A percentile compares a stretch with the other conserved stretches of the same genome.
phyloP scores from a whole-genome alignment of 2,888 invertebrate genomes.

The Odontomyia ornata region DNA sequence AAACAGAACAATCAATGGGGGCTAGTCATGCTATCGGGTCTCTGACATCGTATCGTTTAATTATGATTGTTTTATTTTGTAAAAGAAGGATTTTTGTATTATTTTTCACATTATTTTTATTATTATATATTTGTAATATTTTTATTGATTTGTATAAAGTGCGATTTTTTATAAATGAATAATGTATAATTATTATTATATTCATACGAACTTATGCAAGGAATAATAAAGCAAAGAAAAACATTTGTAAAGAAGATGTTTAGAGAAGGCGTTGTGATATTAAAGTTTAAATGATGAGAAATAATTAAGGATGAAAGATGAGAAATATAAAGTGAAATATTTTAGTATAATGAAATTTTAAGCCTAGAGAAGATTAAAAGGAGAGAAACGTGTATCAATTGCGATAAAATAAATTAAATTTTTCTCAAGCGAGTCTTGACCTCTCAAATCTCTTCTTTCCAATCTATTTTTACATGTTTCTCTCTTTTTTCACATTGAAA shows the following conservation, averaged over 20 bases:
- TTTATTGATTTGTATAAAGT: conserved; percentile 53
- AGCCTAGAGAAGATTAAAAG: background rate
- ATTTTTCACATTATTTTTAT: conserved; percentile 43
- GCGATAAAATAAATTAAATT: conserved; percentile 49
- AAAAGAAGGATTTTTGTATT: conserved; percentile 22
- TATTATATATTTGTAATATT: conserved; percentile 52
- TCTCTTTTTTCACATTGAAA: conserved; percentile 3
- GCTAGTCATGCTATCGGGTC: conserved; percentile 26
- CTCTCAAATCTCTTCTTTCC: background rate
- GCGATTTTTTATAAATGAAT: conserved; percentile 56
- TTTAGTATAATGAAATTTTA: conserved; percentile 50
- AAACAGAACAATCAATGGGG: background rate
- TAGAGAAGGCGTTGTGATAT: conserved; percentile 63
- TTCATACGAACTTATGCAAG: background rate
- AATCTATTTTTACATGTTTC: background rate
- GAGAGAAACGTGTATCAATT: conserved; percentile 41
- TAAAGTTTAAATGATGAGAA: conserved; percentile 54
- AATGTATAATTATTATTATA: conserved; percentile 43
- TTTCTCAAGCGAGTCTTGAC: background rate
- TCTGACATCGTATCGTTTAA: conserved; percentile 9
- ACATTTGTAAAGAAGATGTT: conserved; percentile 44
- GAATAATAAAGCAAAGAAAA: conserved; percentile 42
- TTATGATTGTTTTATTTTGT: conserved; percentile 13
- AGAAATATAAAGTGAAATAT: conserved; percentile 52
- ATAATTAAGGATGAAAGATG: background rate